Evolutionary conservation across 2,797 vertebrate species (phyloP).

Genomic region (Thripadectes ignobilis): DNA sequence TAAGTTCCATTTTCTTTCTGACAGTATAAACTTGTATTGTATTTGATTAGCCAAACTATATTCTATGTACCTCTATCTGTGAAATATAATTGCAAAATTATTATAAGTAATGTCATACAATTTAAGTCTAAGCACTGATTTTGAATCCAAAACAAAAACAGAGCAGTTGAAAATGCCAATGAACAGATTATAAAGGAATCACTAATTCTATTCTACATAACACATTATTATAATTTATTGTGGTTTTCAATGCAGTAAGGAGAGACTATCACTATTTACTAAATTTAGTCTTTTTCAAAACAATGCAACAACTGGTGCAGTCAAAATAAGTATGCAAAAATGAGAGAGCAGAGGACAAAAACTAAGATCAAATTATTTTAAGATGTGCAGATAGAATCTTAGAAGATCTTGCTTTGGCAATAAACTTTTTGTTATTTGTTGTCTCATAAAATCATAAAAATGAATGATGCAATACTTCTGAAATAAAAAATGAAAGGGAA

Average conservation of each 20-base stretch:
- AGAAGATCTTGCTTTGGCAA: background rate
- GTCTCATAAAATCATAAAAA: background rate
- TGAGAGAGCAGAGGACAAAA: background rate
- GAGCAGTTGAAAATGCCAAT: background rate
- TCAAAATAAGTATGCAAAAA: background rate
- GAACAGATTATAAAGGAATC: background rate
- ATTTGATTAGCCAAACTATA: background rate
- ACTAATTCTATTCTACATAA: background rate
- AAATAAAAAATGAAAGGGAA: conserved; percentile 29
- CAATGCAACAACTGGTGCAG: background rate
- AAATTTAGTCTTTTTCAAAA: background rate
- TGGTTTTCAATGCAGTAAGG: background rate
- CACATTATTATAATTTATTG: background rate
- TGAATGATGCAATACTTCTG: background rate
- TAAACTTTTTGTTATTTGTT: conserved; percentile 6
- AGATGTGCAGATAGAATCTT: background rate
- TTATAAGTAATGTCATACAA: background rate
- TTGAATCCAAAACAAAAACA: background rate
- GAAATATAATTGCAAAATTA: background rate
- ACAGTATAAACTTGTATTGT: background rate
- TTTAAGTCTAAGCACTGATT: background rate
- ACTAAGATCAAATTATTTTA: background rate
- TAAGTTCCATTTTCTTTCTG: background rate
- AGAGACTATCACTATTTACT: background rate
- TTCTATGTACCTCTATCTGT: background rate